These are phyloP conservation scores for Nesogale talazaci DNA, from an alignment of 2,113 vertebrate genomes.

Conservation along the genomic window DNA sequence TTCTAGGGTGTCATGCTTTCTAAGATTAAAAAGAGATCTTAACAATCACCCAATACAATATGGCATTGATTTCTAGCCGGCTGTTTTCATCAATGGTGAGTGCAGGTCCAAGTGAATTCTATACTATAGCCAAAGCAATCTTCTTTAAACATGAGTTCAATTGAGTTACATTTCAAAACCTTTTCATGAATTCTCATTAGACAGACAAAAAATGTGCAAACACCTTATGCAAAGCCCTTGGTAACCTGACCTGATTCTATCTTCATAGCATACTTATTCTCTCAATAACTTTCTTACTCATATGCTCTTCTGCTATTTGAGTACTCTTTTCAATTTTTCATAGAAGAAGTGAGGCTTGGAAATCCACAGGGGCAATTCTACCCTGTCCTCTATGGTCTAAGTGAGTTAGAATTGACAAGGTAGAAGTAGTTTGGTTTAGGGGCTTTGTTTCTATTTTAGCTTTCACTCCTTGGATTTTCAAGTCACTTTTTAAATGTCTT, in stretches of 20 bases:
- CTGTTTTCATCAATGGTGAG: no score
- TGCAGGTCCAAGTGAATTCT: background rate
- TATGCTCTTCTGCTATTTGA: constrained; percentile 5
- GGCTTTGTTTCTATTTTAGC: no score
- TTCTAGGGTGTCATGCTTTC: no score
- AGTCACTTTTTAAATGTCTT: background rate
- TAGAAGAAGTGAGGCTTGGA: no score
- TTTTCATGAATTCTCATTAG: constrained; percentile 26
- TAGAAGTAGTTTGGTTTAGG: no score
- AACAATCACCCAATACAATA: no score
- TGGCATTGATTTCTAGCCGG: no score
- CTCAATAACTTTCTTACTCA: background rate
- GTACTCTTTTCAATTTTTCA: background rate
- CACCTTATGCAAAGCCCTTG: background rate
- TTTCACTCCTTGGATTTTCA: background rate
- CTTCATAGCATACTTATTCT: background rate
- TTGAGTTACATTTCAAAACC: background rate
- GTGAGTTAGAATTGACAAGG: no score
- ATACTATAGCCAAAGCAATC: background rate
- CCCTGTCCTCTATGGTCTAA: no score
- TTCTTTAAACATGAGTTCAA: constrained; percentile 44
- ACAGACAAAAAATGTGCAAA: background rate
- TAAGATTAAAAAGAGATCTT: no score
- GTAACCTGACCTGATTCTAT: background rate
- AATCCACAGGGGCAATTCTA: background rate